Percentiles rank a stretch among this genome's conserved stretches.
Evolutionary conservation across 2,797 vertebrate species (phyloP).

Genomic region (Esox lucius): DNA sequence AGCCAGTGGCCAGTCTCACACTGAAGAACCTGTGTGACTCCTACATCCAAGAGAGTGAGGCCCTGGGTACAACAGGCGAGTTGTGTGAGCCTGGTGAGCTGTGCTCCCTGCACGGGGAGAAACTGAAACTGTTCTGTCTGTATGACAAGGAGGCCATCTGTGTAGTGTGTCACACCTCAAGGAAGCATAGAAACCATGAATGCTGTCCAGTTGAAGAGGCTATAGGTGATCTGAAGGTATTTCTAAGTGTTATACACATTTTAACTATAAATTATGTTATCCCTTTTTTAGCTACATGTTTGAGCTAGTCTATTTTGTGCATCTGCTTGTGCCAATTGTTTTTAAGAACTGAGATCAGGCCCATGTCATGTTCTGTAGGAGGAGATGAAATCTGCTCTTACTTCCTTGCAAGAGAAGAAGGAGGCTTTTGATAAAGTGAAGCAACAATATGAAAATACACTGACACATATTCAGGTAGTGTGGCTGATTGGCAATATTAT

Average conservation of each 20-base stretch:
- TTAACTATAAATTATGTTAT: not conserved
- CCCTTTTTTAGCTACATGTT: not conserved
- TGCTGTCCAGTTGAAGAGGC: conserved; percentile 72
- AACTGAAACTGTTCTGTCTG: conserved; percentile 72
- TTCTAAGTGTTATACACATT: conserved; percentile 21
- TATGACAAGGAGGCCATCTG: conserved; percentile 70
- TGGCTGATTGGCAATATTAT: not conserved
- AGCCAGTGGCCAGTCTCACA: conserved; percentile 69
- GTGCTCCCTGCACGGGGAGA: conserved; percentile 66
- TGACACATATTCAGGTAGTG: conserved; percentile 61
- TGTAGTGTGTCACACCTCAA: conserved; percentile 75
- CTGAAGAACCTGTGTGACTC: conserved; percentile 74
- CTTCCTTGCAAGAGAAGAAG: conserved; percentile 56
- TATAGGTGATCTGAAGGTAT: conserved; percentile 54
- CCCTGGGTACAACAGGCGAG: not conserved
- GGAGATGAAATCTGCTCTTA: conserved; percentile 55
- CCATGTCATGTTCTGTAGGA: conserved; percentile 46
- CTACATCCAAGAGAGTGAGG: conserved; percentile 45
- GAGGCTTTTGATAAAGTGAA: conserved; percentile 57
- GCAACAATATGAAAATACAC: conserved; percentile 56
- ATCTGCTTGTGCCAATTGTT: not conserved
- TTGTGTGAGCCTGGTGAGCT: conserved; percentile 51
- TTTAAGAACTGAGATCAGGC: not conserved
- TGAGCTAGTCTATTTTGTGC: not conserved
- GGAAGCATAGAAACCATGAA: conserved; percentile 70